These are phyloP conservation scores for Pimpla rufipes DNA, from an alignment of 2,888 invertebrate species.

Conservation along the genomic window DNA sequence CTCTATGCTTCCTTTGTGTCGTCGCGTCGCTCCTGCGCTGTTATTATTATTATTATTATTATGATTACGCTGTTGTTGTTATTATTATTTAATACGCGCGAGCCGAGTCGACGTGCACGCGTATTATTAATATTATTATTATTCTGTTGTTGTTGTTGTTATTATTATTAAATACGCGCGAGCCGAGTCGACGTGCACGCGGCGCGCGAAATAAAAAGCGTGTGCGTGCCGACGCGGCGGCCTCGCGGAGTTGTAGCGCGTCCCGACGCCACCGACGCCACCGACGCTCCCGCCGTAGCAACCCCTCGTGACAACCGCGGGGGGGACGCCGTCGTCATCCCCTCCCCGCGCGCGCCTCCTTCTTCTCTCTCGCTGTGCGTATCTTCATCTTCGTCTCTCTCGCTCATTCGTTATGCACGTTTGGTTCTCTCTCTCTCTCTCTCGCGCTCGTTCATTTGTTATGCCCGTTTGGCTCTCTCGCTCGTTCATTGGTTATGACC, in stretches of 20 bases:
- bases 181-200: slow-evolving; percentile 33
- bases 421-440: slow-evolving; percentile 36
- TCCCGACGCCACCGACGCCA: slow-evolving; percentile 73
- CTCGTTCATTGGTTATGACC: not conserved
- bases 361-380: slow-evolving; percentile 45
- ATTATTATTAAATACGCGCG: not conserved
- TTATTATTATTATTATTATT: too few relatives aligned
- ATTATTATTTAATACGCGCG: not conserved
- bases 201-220: slow-evolving; percentile 62
- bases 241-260: slow-evolving; percentile 67
- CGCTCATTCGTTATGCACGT: not conserved
- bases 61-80: not conserved
- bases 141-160: not conserved
- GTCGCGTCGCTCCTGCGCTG: too few relatives aligned
- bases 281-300: slow-evolving; percentile 67
- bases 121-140: too few relatives aligned
- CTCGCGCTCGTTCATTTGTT: not conserved
- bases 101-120: not conserved
- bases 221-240: slow-evolving; percentile 68
- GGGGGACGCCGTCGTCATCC: slow-evolving; percentile 63
- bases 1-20: too few relatives aligned
- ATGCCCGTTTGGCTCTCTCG: not conserved
- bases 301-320: slow-evolving; percentile 64
- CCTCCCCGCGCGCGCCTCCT: slow-evolving; percentile 45
- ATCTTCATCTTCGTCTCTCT: slow-evolving; percentile 38